phyloP scores from a whole-genome alignment of 2,797 vertebrate genomes.

The Tenualosa ilisha region DNA sequence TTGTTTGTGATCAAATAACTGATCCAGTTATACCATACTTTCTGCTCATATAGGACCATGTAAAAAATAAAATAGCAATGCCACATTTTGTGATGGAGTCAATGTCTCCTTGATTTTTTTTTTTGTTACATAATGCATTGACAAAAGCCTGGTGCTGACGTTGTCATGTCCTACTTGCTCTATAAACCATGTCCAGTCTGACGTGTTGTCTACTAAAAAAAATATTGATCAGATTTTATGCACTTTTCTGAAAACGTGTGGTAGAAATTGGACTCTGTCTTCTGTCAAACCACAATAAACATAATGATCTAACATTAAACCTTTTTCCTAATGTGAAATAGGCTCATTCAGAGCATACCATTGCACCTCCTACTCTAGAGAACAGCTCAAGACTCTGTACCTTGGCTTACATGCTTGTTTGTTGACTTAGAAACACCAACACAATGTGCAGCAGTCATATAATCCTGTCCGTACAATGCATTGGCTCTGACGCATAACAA shows the following conservation, averaged over 20 bases:
- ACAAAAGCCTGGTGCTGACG: background rate
- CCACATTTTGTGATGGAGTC: background rate
- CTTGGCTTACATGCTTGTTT: background rate
- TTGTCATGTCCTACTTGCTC: conserved; percentile 7
- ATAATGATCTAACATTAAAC: background rate
- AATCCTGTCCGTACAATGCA: background rate
- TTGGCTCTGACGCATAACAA: background rate
- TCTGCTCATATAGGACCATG: background rate
- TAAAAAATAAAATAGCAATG: background rate
- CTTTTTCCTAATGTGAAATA: background rate
- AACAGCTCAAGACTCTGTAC: background rate
- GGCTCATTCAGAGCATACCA: background rate
- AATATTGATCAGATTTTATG: background rate
- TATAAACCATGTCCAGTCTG: conserved; percentile 8
- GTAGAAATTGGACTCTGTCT: background rate
- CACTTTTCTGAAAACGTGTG: background rate
- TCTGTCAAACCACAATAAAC: background rate
- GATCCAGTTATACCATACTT: background rate
- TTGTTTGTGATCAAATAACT: background rate
- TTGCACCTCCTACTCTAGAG: background rate
- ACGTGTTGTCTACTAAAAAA: background rate
- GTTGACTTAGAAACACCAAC: background rate
- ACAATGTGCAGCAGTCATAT: background rate
- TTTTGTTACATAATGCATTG: background rate
- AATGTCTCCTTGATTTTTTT: background rate